A percentile compares a stretch with the other conserved stretches of the same genome.
Conservation (phyloP, 2,113 vertebrate genomes). For the Cricetomys ansorgei region DNA sequence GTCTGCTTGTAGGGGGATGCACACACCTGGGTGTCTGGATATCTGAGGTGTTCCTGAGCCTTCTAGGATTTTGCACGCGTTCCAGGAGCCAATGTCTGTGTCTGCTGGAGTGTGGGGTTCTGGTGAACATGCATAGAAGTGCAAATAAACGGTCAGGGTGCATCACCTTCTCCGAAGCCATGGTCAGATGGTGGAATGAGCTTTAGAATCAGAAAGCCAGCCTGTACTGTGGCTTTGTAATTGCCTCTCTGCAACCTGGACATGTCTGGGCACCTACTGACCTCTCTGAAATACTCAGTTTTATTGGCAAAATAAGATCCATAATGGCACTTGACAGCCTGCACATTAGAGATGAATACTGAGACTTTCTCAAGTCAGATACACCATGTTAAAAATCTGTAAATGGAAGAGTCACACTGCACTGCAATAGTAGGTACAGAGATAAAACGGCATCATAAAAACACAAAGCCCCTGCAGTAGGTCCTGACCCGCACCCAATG, state of each 20-base stretch:
- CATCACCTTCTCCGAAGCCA: neutral
- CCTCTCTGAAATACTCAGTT: neutral
- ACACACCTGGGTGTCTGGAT: too few species aligned
- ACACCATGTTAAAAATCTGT: neutral
- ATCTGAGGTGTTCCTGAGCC: accelerated
- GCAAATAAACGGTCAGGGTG: neutral
- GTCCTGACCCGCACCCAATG: accelerated
- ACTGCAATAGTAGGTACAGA: accelerated
- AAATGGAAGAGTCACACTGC: neutral
- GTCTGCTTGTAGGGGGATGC: neutral
- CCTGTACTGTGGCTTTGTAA: neutral
- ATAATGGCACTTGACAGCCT: neutral
- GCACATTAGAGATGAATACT: neutral
- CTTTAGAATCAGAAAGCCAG: neutral
- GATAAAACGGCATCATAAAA: accelerated
- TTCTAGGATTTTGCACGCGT: accelerated
- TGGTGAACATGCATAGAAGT: accelerated
- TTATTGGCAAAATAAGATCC: conserved; percentile 13
- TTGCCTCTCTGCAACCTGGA: neutral
- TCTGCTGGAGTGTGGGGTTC: accelerated
- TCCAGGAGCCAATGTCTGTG: accelerated
- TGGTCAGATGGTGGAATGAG: accelerated
- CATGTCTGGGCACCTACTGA: neutral
- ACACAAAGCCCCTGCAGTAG: accelerated
- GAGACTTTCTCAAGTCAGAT: neutral